phyloP scores from a whole-genome alignment of 2,888 invertebrate genomes.

The Drepanosiphum platanoidis region DNA sequence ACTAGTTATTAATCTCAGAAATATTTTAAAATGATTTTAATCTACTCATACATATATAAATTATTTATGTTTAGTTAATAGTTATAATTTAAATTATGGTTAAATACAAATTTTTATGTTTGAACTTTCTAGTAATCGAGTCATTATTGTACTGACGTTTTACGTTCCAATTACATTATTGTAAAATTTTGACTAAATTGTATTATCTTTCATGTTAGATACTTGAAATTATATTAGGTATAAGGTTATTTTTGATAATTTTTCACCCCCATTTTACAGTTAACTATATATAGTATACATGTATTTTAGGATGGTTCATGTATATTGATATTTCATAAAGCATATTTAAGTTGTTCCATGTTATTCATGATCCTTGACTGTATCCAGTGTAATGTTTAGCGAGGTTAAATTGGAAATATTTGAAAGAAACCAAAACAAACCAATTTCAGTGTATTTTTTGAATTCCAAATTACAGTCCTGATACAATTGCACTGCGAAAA shows the following conservation, averaged over 20 bases:
- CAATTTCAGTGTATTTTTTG: background rate
- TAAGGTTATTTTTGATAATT: background rate
- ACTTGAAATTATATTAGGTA: background rate
- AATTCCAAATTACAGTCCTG: background rate
- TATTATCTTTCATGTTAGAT: background rate
- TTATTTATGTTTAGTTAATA: constrained; percentile 35
- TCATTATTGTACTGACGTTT: constrained; percentile 29
- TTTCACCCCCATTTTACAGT: background rate
- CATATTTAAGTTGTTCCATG: background rate
- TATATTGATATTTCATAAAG: background rate
- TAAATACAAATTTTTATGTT: constrained; percentile 44
- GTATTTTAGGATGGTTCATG: background rate
- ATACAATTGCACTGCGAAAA: background rate
- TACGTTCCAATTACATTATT: constrained; percentile 41
- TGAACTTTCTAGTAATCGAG: constrained; percentile 26
- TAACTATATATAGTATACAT: background rate
- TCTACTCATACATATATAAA: constrained; percentile 7
- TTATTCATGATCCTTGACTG: background rate
- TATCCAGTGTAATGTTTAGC: background rate
- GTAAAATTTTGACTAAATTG: constrained; percentile 3
- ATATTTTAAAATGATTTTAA: constrained; percentile 38
- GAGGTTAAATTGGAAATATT: too few species aligned
- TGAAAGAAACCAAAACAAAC: too few species aligned
- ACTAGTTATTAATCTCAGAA: background rate
- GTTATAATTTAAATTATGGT: constrained; percentile 39